phyloP scores from a whole-genome alignment of 1,140 invertebrate genomes.

The Neodiprion lecontei region DNA sequence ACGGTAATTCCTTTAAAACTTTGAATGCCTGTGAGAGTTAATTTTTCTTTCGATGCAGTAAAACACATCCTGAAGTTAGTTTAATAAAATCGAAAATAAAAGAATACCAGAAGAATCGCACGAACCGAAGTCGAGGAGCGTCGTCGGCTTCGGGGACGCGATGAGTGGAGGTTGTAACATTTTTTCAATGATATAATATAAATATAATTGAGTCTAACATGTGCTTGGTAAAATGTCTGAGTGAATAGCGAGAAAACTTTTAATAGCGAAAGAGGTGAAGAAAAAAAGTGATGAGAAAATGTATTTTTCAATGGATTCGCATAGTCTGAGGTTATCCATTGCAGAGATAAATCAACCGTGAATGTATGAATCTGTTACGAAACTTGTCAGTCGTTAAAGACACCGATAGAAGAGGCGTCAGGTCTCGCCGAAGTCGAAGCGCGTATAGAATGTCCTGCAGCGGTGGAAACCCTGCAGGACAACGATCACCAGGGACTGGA shows the following conservation, averaged over 20 bases:
- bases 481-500: slow-evolving; percentile 12
- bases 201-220: too few species aligned
- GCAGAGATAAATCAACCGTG: background rate
- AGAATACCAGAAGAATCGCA: background rate
- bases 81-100: too few species aligned
- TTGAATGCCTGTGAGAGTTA: too few species aligned
- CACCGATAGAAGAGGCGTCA: background rate
- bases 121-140: background rate
- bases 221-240: background rate
- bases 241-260: background rate
- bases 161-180: background rate
- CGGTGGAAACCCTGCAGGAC: background rate
- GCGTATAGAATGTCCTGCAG: slow-evolving; percentile 13
- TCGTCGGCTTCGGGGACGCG: background rate
- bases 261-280: too few species aligned
- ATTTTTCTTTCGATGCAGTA: too few species aligned
- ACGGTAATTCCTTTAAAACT: too few species aligned
- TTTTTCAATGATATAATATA: background rate
- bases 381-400: background rate
- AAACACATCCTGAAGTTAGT: too few species aligned
- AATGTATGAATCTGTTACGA: background rate
- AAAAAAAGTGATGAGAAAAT: background rate
- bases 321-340: background rate
- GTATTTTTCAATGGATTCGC: background rate
- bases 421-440: background rate